A percentile compares a stretch with the other conserved stretches of the same genome.
phyloP scores from a whole-genome alignment of 2,113 vertebrate genomes.

The Burhinus bistriatus region DNA sequence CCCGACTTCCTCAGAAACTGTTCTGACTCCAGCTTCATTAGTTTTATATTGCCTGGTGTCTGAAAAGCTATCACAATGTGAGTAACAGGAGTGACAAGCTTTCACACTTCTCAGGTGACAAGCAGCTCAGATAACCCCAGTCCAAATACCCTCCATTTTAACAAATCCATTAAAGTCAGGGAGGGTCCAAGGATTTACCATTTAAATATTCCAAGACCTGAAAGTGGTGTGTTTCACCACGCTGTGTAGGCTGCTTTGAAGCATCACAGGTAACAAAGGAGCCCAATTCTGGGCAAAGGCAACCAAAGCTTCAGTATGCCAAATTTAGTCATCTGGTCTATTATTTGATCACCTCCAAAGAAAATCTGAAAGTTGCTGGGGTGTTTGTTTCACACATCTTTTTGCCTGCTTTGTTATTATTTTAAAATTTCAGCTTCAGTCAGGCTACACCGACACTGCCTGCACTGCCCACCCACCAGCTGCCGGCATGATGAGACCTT shows the following conservation, averaged over 20 bases:
- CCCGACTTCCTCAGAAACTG: background rate
- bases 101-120: background rate
- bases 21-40: background rate
- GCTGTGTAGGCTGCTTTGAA: background rate
- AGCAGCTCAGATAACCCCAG: background rate
- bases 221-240: background rate
- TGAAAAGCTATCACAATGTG: background rate
- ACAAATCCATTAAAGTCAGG: background rate
- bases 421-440: background rate
- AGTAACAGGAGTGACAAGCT: background rate
- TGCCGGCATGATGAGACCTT: rapidly evolving
- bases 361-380: background rate
- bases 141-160: background rate
- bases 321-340: background rate
- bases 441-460: background rate
- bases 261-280: background rate
- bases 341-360: background rate
- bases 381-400: background rate
- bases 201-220: background rate
- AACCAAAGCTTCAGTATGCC: background rate
- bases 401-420: background rate
- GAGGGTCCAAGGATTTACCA: background rate
- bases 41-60: background rate
- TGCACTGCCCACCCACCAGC: background rate
- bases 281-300: background rate